These are phyloP conservation scores for Pedetes capensis DNA, from an alignment of 2,113 vertebrate genomes.

Conservation along the genomic window DNA sequence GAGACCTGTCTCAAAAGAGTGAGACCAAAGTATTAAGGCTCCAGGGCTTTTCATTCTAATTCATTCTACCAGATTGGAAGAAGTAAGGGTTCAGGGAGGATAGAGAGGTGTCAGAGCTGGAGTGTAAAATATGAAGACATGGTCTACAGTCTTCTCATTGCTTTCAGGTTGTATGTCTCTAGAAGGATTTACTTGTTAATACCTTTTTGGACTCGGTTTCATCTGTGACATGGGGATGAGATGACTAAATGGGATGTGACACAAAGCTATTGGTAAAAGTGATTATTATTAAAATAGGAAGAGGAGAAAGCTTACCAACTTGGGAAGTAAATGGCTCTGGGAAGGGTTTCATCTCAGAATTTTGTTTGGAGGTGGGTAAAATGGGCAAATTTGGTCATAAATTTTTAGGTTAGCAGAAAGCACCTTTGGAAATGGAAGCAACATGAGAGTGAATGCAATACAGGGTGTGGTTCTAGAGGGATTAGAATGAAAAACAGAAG, in stretches of 20 bases:
- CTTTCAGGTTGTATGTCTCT: neutral
- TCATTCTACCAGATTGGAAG: neutral
- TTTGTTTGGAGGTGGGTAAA: neutral
- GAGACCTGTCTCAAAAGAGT: too few relatives aligned
- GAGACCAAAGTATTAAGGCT: neutral
- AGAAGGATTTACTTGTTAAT: neutral
- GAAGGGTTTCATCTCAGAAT: neutral
- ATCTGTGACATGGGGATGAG: neutral
- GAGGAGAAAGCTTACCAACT: neutral
- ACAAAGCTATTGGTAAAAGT: neutral
- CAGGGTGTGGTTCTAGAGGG: neutral
- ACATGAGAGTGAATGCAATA: neutral
- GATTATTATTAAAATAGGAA: neutral
- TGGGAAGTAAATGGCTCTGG: neutral
- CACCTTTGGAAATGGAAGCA: neutral
- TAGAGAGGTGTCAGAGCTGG: neutral
- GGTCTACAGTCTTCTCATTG: neutral
- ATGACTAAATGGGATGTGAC: neutral
- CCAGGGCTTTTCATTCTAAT: neutral
- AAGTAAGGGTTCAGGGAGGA: neutral
- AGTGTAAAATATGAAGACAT: neutral
- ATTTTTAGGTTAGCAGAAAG: neutral
- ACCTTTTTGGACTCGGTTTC: neutral
- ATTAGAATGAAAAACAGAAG: neutral
- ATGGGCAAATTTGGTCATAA: neutral